These are phyloP conservation scores for Crypturellus undulatus DNA, from an alignment of 2,113 vertebrate species.

Conservation along the genomic window DNA sequence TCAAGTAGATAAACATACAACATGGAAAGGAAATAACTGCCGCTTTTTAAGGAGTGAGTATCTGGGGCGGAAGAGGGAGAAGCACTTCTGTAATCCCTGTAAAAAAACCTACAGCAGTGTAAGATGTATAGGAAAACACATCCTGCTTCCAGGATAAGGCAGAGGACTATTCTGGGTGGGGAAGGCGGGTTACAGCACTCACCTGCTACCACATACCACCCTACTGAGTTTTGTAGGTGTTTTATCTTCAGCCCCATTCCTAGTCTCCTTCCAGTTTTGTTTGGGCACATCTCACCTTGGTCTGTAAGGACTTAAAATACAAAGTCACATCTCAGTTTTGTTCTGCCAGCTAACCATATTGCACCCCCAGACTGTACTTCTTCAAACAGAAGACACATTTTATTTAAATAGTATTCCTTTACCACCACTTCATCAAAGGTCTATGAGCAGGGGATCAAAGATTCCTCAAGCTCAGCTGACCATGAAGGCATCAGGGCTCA, in stretches of 20 bases:
- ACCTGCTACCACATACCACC: neutral
- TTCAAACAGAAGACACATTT: constrained; percentile 6
- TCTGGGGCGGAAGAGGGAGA: neutral
- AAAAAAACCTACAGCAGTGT: neutral
- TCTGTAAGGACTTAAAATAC: neutral
- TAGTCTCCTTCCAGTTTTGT: neutral
- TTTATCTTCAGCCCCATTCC: neutral
- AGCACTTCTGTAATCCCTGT: neutral
- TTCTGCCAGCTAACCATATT: neutral
- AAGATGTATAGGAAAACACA: neutral
- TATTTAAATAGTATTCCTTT: constrained; percentile 20
- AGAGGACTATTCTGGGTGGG: neutral
- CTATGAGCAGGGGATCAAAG: constrained; percentile 28
- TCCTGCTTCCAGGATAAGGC: neutral
- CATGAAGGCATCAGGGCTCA: neutral
- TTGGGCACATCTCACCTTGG: neutral
- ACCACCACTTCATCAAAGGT: constrained; percentile 51
- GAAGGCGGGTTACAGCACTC: neutral
- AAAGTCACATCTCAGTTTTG: neutral
- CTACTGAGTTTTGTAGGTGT: neutral
- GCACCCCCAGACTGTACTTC: constrained; percentile 13
- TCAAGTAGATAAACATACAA: neutral
- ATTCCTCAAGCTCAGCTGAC: neutral
- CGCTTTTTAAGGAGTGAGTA: neutral
- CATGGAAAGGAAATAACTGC: neutral